Evolutionary conservation across 2,888 invertebrate genomes (phyloP), one percentile per base, ranked within the genome.

Genomic region (Protonemura montana): DNA sequence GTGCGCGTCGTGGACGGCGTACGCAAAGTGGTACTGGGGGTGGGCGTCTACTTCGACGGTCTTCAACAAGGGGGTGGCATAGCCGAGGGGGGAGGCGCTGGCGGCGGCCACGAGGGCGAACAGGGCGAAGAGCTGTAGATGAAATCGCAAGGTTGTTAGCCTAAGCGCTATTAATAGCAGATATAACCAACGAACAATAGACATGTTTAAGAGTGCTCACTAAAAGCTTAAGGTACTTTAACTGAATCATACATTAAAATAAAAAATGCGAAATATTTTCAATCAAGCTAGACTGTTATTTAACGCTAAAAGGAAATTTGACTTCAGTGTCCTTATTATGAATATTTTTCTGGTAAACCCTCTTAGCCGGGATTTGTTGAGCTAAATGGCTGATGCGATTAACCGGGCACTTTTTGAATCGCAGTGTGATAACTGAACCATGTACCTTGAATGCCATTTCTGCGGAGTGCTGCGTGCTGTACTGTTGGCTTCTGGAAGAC

Each of bases 381-480:
- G n/a, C 35, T 59, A 59, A 1, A 10, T 59, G 7, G 16, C 59
- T 59, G 59, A 59, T 59, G n/a, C 13, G 59, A 21, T 59, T 1
- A 59, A 2, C 35, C 5, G 35, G 35, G 13, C 59, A 3, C 21
- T 59, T 59, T 21, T 13, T 59, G 35, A 35, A 3, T 35, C 10
- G 7, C 59, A 1, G 16, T 59, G 6, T 21, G 13, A 21, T 13
- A 59, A 21, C 87, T 35, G 88, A 88, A 85, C 87, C 26, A 86
- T 89, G 88, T 91, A 92, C 91, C 91, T 92, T 92, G 90, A 91
- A 91, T 90, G 91, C 91, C 91, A 92, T 92, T 90, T 90, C 59
- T 89, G 86, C n/a, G 10, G 81, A 30, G 3, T 28, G 13, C 13
- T 59, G 76, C 27, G 27, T 84, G 7, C 42, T 82, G 35, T 0